Conservation (phyloP, 2,888 invertebrate genomes). For the Pasiphila rectangulata region DNA sequence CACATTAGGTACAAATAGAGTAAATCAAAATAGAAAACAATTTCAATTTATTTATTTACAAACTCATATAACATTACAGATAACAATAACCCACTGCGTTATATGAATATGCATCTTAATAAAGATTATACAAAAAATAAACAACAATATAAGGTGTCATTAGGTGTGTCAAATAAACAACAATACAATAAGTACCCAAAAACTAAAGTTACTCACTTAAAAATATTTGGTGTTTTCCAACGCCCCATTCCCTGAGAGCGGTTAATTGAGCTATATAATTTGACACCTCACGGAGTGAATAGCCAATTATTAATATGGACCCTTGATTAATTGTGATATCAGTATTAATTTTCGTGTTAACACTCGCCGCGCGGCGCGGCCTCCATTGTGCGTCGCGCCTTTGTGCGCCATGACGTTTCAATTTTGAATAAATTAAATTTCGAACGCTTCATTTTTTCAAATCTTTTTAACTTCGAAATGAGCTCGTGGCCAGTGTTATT, state of each 20-base stretch:
- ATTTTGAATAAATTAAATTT: conserved; percentile 82
- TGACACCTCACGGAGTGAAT: conserved; percentile 79
- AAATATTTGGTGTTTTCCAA: conserved; percentile 52
- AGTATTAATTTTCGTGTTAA: conserved; percentile 81
- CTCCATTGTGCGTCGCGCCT: conserved; percentile 71
- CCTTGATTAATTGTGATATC: conserved; percentile 81
- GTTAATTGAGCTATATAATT: conserved; percentile 80
- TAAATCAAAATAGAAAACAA: conserved; percentile 36
- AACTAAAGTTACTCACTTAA: no score
- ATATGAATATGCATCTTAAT: no score
- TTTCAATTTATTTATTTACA: no score
- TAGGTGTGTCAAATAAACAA: no score
- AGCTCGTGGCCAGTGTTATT: conserved; percentile 71
- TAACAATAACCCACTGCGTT: no score
- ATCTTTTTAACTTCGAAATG: conserved; percentile 66
- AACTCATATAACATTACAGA: no score
- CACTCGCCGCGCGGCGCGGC: conserved; percentile 60
- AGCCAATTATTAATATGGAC: conserved; percentile 80
- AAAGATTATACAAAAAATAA: no score
- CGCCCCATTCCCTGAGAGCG: conserved; percentile 70
- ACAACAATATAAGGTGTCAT: no score
- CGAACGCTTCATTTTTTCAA: conserved; percentile 77
- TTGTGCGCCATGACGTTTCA: conserved; percentile 79
- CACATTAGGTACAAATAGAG: background rate
- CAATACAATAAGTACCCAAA: no score